These are phyloP conservation scores for Leptonema lineaticorne DNA, from an alignment of 1,140 invertebrate genomes.

Conservation along the genomic window DNA sequence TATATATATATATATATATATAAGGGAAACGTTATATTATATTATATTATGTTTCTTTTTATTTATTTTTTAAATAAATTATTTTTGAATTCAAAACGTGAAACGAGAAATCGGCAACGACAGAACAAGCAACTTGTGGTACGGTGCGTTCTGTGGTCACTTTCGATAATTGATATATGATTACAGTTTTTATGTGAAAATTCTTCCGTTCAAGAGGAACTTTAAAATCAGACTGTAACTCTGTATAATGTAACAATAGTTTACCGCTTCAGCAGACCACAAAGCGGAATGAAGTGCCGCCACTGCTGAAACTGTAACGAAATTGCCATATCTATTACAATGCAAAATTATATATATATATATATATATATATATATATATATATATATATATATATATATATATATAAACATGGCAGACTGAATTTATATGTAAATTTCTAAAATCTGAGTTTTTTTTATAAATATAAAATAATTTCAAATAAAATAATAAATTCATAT, in stretches of 20 bases:
- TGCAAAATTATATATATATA: background rate
- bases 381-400: background rate
- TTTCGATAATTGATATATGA: no score
- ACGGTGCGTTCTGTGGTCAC: background rate
- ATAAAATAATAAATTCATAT: no score
- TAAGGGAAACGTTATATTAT: no score
- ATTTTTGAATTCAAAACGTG: constrained; percentile 2
- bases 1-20: no score
- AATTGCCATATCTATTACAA: no score
- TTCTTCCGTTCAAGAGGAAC: constrained; percentile 35
- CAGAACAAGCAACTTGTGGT: constrained; percentile 19
- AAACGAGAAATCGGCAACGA: background rate
- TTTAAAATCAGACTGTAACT: constrained; percentile 40
- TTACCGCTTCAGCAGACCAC: constrained; percentile 15
- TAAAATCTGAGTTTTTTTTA: no score
- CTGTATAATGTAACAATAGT: constrained; percentile 1
- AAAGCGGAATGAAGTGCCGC: constrained; percentile 13
- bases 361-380: background rate
- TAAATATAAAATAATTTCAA: no score
- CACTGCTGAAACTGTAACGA: constrained; percentile 8
- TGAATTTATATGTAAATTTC: no score
- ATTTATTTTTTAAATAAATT: no score
- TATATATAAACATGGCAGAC: no score
- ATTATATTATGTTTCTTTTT: no score
- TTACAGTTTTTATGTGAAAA: no score